Base-by-base conservation (phyloP, 2,113 vertebrate species). In the Hippolais icterina region DNA sequence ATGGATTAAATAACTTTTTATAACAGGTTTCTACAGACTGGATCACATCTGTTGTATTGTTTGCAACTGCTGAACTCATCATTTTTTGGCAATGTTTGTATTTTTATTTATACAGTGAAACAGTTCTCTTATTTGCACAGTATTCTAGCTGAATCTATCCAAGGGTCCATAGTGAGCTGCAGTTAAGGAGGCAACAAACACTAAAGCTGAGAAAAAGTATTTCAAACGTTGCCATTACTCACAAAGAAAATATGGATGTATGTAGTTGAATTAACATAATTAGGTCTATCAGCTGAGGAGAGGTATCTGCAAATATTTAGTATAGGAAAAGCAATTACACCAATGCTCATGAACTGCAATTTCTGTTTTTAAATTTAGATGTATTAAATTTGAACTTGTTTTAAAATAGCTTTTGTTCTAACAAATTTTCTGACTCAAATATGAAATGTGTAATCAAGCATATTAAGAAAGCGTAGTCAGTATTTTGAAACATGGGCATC, bases 1-100 rank as follows among this genome's bases (percentile, higher is more conserved):
- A 80, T n/a, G 50, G 35, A 10, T 79, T 10, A 31, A 72, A 17
- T 63, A 86, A 59, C 54, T 72, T 76, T 35, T 63, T n/a, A 2
- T 44, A 74, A 10, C 4, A 10, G 1, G 0, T 46, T 33, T 57
- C 24, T 85, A 12, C 2, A 8, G 39, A 41, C 23, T 27, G 24
- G 9, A 47, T 39, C 0, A 13, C 5, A 77, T 82, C 11, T 37
- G 6, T 54, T 3, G 0, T 50, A 15, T 41, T 61, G 12, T 71
- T 33, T 86, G 17, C 18, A 37, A 91, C 77, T 61, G 29, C 46
- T 80, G 28, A 78, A 70, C 28, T 81, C 41, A 10, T 8, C 0
- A 6, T n/a, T 65, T 89, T 72, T 81, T 12, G 9, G 41, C 1
- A 27, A 12, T 65, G 4, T 37, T 72, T 37, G 0, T 54, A 18